These are phyloP conservation scores for Muntiacus reevesi DNA, from an alignment of 2,113 vertebrate species.

Conservation along the genomic window DNA sequence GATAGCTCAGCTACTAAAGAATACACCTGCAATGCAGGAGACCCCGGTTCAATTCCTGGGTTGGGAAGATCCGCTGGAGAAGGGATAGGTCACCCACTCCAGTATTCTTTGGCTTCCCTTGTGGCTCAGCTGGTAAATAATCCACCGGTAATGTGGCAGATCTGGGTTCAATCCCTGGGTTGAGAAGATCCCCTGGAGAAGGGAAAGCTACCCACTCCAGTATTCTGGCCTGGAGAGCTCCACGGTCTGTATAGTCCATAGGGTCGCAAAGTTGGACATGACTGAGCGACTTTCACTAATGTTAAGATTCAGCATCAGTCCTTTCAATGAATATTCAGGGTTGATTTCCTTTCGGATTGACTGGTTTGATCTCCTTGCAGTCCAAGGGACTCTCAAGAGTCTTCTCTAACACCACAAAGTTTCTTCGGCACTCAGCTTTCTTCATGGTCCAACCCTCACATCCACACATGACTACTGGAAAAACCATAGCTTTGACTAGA, in stretches of 20 bases:
- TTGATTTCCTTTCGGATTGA: neutral
- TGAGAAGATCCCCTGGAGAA: neutral
- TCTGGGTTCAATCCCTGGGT: neutral
- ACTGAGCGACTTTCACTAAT: neutral
- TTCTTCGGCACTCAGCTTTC: neutral
- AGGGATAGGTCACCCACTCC: neutral
- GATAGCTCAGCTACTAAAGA: neutral
- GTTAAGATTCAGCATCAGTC: neutral
- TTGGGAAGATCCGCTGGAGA: neutral
- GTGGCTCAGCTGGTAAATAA: neutral
- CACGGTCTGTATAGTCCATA: neutral
- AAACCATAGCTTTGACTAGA: neutral
- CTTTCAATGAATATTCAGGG: neutral
- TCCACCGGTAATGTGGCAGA: neutral
- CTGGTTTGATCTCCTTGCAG: neutral
- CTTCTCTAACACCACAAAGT: neutral
- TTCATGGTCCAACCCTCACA: neutral
- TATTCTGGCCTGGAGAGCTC: neutral
- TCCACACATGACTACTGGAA: neutral
- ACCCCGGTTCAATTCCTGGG: accelerated
- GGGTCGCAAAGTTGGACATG: accelerated
- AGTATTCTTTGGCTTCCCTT: neutral
- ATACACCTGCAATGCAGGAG: neutral
- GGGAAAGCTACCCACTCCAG: neutral
- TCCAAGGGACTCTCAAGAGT: neutral